phyloP scores from a whole-genome alignment of 2,888 invertebrate species.

The Glyphotaelius pellucidus region DNA sequence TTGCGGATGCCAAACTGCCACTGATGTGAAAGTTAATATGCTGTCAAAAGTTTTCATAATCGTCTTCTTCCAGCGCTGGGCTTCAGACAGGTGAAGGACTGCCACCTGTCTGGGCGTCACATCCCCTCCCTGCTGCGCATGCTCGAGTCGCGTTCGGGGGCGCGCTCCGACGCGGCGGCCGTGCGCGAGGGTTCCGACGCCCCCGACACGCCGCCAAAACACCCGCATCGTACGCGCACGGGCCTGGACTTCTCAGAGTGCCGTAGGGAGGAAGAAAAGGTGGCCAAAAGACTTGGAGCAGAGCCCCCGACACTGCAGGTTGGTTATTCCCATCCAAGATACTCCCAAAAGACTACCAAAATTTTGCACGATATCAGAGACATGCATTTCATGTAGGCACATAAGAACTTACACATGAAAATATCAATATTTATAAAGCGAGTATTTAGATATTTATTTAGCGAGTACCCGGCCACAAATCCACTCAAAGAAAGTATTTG shows the following conservation, averaged over 20 bases:
- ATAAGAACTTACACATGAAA: no score
- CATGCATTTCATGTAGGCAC: no score
- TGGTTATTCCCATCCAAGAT: not conserved
- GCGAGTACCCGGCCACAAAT: no score
- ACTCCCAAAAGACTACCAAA: no score
- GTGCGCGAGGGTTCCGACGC: not conserved
- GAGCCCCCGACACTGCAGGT: constrained; percentile 50
- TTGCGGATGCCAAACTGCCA: no score
- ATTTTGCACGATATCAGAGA: no score
- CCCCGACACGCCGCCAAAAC: not conserved
- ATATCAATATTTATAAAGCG: no score
- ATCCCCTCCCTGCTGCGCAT: constrained; percentile 57
- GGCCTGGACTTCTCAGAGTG: constrained; percentile 56
- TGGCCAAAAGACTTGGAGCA: constrained; percentile 32
- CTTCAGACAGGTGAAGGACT: constrained; percentile 50
- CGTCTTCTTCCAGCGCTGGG: constrained; percentile 53
- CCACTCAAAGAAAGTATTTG: no score
- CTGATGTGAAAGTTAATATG: no score
- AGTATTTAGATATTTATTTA: no score
- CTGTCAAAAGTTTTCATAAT: not conserved
- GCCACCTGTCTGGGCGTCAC: constrained; percentile 60
- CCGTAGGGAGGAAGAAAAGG: not conserved
- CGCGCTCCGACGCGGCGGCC: not conserved
- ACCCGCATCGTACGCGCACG: constrained; percentile 20
- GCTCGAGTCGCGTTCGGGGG: constrained; percentile 45